Conservation (phyloP, 2,797 vertebrate species). For the Sciaenops ocellatus region DNA sequence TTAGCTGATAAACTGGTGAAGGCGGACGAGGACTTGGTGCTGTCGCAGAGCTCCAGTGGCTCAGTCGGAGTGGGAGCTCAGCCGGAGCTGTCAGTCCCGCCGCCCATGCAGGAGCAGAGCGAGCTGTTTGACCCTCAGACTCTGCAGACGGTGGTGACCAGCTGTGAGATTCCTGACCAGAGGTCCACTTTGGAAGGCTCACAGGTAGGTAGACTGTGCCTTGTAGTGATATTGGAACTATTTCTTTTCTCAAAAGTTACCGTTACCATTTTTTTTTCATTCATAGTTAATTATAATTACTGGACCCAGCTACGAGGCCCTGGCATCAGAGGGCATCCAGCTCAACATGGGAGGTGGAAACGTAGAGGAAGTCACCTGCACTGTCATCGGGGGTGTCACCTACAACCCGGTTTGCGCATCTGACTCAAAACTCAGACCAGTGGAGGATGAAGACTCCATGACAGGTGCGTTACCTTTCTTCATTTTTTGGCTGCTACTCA, state of each 20-base stretch:
- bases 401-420: slow-evolving; percentile 87
- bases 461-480: slow-evolving; percentile 75
- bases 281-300: slow-evolving; percentile 92
- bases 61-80: slow-evolving; percentile 58
- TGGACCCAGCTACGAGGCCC: slow-evolving; percentile 89
- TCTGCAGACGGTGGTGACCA: slow-evolving; percentile 85
- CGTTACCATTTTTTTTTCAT: not conserved
- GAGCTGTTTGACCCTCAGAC: slow-evolving; percentile 86
- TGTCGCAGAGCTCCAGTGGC: slow-evolving; percentile 69
- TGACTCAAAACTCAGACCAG: slow-evolving; percentile 64
- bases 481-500: not conserved
- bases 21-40: slow-evolving; percentile 36
- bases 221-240: not conserved
- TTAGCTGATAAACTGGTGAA: slow-evolving; percentile 69
- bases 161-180: slow-evolving; percentile 86
- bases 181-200: slow-evolving; percentile 86
- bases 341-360: slow-evolving; percentile 84
- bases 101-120: slow-evolving; percentile 65
- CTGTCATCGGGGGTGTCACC: slow-evolving; percentile 86
- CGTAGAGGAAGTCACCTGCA: slow-evolving; percentile 88
- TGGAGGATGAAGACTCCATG: slow-evolving; percentile 78
- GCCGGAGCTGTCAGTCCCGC: slow-evolving; percentile 41
- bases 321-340: slow-evolving; percentile 91
- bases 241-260: not conserved
- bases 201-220: slow-evolving; percentile 80